These are phyloP conservation scores for Biston betularia DNA, from an alignment of 2,888 invertebrate genomes.

Conservation along the genomic window DNA sequence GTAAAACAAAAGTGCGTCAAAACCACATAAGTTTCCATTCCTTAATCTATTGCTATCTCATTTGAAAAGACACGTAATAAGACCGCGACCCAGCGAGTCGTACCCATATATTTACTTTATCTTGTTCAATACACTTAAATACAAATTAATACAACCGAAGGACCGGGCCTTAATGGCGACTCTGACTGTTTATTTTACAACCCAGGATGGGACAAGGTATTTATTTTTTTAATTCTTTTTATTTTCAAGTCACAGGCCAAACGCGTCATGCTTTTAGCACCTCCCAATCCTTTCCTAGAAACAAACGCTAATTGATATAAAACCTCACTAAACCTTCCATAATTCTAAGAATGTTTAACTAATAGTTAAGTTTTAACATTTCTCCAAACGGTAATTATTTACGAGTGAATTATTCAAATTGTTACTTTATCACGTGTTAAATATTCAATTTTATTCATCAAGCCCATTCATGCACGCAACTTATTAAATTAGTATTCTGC, in stretches of 20 bases:
- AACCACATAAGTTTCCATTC: background rate
- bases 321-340: slow-evolving; percentile 35
- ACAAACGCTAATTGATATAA: slow-evolving; percentile 57
- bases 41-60: slow-evolving; percentile 1
- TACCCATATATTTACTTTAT: slow-evolving; percentile 84
- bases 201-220: slow-evolving; percentile 77
- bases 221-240: slow-evolving; percentile 73
- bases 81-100: slow-evolving; percentile 61
- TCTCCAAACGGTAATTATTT: slow-evolving; percentile 44
- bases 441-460: slow-evolving; percentile 52
- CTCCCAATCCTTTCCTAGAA: slow-evolving; percentile 58
- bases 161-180: slow-evolving; percentile 80
- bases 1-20: background rate
- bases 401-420: slow-evolving; percentile 46
- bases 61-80: slow-evolving; percentile 60
- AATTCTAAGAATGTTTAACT: slow-evolving; percentile 35
- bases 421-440: slow-evolving; percentile 49
- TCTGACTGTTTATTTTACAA: slow-evolving; percentile 84
- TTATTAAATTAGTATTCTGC: slow-evolving; percentile 45
- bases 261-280: slow-evolving; percentile 71
- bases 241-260: slow-evolving; percentile 50
- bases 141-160: slow-evolving; percentile 85
- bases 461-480: slow-evolving; percentile 44
- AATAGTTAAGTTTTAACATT: slow-evolving; percentile 38
- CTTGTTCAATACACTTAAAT: slow-evolving; percentile 86